Conservation (phyloP, 2,113 vertebrate species). For the Dipodomys spectabilis region DNA sequence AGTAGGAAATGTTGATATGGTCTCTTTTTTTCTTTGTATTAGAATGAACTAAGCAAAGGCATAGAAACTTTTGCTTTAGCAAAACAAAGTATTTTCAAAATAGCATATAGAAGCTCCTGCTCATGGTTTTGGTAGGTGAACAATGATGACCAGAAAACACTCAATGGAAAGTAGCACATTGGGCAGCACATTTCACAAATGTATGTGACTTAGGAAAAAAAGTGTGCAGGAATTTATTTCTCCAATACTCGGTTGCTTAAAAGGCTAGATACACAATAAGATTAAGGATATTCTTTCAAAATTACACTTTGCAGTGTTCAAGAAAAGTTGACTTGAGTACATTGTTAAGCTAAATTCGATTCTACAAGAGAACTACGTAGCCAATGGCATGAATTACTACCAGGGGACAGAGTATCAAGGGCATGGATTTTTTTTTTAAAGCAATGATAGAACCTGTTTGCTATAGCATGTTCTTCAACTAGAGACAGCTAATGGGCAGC, state of each 20-base stretch:
- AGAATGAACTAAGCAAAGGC: not conserved
- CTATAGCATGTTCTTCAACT: fast-evolving
- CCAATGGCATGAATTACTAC: not conserved
- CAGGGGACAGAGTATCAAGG: not conserved
- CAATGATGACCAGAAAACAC: not conserved
- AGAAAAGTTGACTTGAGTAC: not conserved
- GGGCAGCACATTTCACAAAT: not conserved
- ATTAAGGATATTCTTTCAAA: not conserved
- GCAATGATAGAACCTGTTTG: not conserved
- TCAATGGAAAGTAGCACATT: not conserved
- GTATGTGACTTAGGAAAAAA: not conserved
- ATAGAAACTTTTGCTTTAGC: not conserved
- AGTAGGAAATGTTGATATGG: not conserved
- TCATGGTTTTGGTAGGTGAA: not conserved
- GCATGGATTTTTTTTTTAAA: not conserved
- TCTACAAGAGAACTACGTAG: not conserved
- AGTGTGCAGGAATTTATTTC: not conserved
- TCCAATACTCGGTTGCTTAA: not conserved
- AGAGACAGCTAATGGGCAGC: not conserved
- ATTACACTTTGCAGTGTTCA: not conserved
- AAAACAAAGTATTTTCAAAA: not conserved
- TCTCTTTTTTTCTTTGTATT: constrained; percentile 6
- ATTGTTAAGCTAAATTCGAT: not conserved
- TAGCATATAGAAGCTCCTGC: not conserved
- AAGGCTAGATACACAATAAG: not conserved